Evolutionary conservation across 1,140 invertebrate genomes (phyloP).

Genomic region (Propsilocerus akamusi): DNA sequence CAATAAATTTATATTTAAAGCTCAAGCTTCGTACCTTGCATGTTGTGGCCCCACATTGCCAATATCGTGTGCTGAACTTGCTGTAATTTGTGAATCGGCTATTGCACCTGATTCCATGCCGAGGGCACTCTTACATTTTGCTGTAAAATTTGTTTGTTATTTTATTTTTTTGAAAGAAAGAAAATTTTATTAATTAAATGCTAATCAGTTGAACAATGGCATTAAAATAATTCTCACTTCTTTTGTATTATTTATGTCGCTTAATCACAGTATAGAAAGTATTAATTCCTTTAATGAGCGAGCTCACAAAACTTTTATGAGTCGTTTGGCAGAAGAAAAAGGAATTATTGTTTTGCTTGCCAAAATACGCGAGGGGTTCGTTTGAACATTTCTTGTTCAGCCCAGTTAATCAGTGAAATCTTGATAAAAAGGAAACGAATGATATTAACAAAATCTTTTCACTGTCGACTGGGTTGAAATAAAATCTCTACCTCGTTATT

Average conservation of each 20-base stretch:
- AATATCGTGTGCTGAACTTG: slow-evolving; percentile 75
- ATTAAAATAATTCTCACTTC: slow-evolving; percentile 1
- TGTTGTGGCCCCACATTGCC: slow-evolving; percentile 82
- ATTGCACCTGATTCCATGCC: slow-evolving; percentile 85
- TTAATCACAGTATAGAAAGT: background rate
- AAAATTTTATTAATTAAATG: background rate
- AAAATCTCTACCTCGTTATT: too few species aligned
- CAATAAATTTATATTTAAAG: background rate
- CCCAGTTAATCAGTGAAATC: too few species aligned
- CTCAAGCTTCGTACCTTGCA: slow-evolving; percentile 49
- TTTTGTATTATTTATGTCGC: background rate
- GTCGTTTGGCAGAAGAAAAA: too few species aligned
- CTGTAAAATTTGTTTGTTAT: too few species aligned
- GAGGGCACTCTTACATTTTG: slow-evolving; percentile 58
- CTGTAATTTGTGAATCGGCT: slow-evolving; percentile 64
- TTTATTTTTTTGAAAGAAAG: slow-evolving; percentile 10
- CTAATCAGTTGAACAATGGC: slow-evolving; percentile 2
- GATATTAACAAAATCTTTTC: too few species aligned
- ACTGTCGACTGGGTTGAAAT: too few species aligned
- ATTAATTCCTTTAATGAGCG: background rate
- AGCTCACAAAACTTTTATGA: too few species aligned
- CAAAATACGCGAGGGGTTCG: too few species aligned
- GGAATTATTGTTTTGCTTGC: too few species aligned
- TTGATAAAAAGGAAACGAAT: too few species aligned
- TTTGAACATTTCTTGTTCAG: too few species aligned